Conservation (phyloP, 2,888 invertebrate genomes). For the Agapostemon virescens region DNA sequence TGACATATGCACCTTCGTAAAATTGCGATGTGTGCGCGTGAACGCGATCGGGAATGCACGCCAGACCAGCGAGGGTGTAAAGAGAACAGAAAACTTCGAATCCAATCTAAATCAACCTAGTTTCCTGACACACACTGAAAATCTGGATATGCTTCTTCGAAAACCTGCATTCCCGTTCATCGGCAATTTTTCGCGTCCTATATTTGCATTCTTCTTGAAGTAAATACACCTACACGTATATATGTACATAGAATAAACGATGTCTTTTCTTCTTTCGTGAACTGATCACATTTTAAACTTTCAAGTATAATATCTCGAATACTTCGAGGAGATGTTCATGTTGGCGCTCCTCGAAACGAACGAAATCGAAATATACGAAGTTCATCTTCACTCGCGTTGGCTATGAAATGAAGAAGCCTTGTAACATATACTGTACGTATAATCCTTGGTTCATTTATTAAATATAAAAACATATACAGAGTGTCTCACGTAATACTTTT, state of each 20-base stretch:
- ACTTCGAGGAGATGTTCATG: no score
- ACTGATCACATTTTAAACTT: not conserved
- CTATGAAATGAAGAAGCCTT: no score
- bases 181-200: conserved; percentile 24
- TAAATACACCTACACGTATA: not conserved
- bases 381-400: no score
- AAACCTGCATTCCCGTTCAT: conserved; percentile 47
- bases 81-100: conserved; percentile 45
- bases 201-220: not conserved
- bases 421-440: no score
- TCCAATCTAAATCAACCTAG: conserved; percentile 69
- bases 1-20: not conserved
- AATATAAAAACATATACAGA: no score
- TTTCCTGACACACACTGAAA: conserved; percentile 52
- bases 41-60: conserved; percentile 20
- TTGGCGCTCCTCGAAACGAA: no score
- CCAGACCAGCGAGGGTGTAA: conserved; percentile 12
- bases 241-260: not conserved
- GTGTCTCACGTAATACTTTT: no score
- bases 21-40: not conserved
- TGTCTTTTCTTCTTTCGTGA: not conserved
- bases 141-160: conserved; percentile 48
- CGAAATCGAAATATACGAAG: no score
- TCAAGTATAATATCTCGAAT: no score
- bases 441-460: no score